These are phyloP conservation scores for Drosophila buzzatii DNA, from an alignment of 2,888 invertebrate genomes.

Conservation along the genomic window DNA sequence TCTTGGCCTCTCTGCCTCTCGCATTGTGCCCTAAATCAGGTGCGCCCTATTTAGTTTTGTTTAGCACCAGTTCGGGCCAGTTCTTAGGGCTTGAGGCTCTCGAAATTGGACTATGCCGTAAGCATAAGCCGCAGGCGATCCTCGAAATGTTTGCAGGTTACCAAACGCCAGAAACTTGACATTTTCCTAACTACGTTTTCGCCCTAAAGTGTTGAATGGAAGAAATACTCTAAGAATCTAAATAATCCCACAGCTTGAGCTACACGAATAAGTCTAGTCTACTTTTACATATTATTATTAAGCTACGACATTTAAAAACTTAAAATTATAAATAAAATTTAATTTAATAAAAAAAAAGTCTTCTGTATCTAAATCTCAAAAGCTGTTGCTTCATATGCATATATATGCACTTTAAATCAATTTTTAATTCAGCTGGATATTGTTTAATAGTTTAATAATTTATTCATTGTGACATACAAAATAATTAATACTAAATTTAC, in stretches of 20 bases:
- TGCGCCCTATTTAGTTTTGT: constrained; percentile 52
- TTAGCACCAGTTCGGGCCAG: constrained; percentile 16
- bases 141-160: constrained; percentile 21
- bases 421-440: not conserved
- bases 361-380: too few species aligned
- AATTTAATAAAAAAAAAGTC: too few species aligned
- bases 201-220: constrained; percentile 8
- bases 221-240: not conserved
- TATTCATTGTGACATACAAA: not conserved
- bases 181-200: constrained; percentile 29
- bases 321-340: too few species aligned
- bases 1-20: constrained; percentile 17
- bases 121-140: constrained; percentile 46
- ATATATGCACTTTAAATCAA: not conserved
- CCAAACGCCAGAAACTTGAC: constrained; percentile 43
- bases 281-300: too few species aligned
- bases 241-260: not conserved
- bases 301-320: too few species aligned
- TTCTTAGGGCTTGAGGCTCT: constrained; percentile 44
- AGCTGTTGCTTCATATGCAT: not conserved
- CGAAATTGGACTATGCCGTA: constrained; percentile 47
- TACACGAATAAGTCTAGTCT: too few species aligned
- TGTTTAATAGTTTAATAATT: not conserved
- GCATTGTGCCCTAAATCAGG: constrained; percentile 34
- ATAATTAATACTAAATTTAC: not conserved